Evolutionary conservation across 2,113 vertebrate genomes (phyloP).

Genomic region (Tiliqua scincoides): DNA sequence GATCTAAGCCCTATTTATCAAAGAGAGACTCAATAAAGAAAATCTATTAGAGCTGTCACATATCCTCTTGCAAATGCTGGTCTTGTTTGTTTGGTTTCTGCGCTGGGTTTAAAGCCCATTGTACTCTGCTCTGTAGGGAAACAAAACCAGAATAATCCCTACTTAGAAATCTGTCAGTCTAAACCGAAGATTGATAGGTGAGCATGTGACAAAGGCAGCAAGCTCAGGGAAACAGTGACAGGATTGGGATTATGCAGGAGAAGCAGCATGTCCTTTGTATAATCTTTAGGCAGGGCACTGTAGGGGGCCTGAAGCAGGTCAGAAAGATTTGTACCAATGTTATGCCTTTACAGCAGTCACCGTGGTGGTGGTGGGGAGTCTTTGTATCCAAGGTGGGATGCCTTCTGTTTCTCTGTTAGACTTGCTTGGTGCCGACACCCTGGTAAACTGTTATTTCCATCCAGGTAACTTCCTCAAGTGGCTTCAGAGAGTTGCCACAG

Average conservation of each 20-base stretch:
- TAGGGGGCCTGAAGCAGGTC: neutral
- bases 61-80: neutral
- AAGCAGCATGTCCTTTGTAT: neutral
- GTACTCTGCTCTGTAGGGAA: neutral
- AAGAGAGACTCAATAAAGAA: neutral
- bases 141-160: constrained; percentile 15
- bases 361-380: neutral
- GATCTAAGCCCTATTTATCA: constrained; percentile 1
- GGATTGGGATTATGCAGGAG: neutral
- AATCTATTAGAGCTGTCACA: neutral
- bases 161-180: constrained; percentile 1
- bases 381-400: too few relatives aligned
- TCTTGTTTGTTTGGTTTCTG: neutral
- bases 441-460: neutral
- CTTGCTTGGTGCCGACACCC: too few relatives aligned
- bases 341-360: constrained; percentile 1
- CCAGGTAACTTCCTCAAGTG: neutral
- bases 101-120: neutral
- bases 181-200: constrained; percentile 20
- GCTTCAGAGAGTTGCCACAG: neutral
- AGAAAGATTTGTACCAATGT: neutral
- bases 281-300: constrained; percentile 1
- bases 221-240: neutral
- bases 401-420: neutral
- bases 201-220: neutral